Percentiles rank a stretch among this genome's conserved stretches.
phyloP scores from a whole-genome alignment of 2,888 invertebrate genomes.

The Drosophila histrio region DNA sequence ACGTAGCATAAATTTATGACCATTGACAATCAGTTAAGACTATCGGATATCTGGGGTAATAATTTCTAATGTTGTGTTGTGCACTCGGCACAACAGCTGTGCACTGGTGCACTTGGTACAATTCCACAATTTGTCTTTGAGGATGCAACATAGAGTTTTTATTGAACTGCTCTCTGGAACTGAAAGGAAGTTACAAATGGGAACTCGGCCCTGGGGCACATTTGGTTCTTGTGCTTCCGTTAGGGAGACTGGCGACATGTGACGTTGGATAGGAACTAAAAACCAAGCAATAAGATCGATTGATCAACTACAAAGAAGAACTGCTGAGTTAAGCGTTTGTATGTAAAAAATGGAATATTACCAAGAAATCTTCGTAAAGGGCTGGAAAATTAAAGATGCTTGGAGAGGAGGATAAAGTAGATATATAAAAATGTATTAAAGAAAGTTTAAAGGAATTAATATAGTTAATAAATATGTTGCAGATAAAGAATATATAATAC shows the following conservation, averaged over 20 bases:
- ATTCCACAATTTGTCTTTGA: conserved; percentile 36
- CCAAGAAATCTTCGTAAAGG: neutral
- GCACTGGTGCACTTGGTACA: conserved; percentile 14
- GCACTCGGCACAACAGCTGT: conserved; percentile 54
- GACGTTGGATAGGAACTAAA: conserved; percentile 29
- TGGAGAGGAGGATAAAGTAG: too few relatives aligned
- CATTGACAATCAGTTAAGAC: conserved; percentile 78
- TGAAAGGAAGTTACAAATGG: conserved; percentile 46
- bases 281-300: conserved; percentile 52
- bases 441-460: neutral
- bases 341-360: neutral
- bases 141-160: conserved; percentile 69
- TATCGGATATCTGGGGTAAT: conserved; percentile 79
- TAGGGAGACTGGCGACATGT: conserved; percentile 32
- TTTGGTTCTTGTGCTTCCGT: conserved; percentile 33
- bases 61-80: conserved; percentile 76
- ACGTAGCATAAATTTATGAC: conserved; percentile 61
- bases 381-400: too few relatives aligned
- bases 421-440: neutral
- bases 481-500: too few relatives aligned
- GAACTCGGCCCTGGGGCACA: conserved; percentile 36
- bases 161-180: conserved; percentile 16
- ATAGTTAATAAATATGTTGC: too few relatives aligned
- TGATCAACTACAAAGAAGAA: conserved; percentile 24
- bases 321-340: conserved; percentile 19